A percentile compares a stretch with the other conserved stretches of the same genome.
phyloP scores from a whole-genome alignment of 2,797 vertebrate species.

The Coracias cyanogaster region DNA sequence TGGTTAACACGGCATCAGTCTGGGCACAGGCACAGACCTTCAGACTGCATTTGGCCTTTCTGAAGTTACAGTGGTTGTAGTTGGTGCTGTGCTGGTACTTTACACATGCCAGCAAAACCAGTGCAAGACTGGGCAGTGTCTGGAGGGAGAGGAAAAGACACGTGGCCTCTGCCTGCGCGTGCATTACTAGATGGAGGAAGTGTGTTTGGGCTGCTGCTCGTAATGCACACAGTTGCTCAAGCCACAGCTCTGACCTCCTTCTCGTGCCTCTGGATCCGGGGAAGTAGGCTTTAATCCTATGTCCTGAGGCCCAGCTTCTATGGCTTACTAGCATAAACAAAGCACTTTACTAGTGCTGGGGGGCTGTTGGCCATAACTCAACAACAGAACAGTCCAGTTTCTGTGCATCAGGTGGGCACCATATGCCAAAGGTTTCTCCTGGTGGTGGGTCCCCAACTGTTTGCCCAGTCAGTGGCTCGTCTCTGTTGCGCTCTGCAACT shows the following conservation, averaged over 20 bases:
- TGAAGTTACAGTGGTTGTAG: neutral
- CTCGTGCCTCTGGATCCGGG: neutral
- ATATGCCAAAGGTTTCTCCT: rapidly evolving
- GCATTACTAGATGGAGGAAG: neutral
- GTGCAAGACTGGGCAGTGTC: neutral
- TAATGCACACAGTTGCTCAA: neutral
- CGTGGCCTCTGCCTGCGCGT: neutral
- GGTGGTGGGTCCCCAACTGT: neutral
- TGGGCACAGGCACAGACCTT: rapidly evolving
- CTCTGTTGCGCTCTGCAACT: rapidly evolving
- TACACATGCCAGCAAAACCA: rapidly evolving
- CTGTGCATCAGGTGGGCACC: rapidly evolving
- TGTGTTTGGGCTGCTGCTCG: neutral
- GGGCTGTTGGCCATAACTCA: neutral
- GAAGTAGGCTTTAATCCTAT: neutral
- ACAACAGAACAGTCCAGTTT: neutral
- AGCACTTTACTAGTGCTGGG: neutral
- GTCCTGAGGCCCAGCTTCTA: neutral
- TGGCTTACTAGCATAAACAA: neutral
- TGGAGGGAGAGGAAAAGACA: neutral
- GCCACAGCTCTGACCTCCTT: neutral
- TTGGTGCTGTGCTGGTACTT: neutral
- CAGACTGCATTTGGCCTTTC: neutral
- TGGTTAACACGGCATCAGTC: neutral
- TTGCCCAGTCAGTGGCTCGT: neutral